Base-by-base conservation (phyloP, 2,888 invertebrate species). In the Stictocephala bisonia region DNA sequence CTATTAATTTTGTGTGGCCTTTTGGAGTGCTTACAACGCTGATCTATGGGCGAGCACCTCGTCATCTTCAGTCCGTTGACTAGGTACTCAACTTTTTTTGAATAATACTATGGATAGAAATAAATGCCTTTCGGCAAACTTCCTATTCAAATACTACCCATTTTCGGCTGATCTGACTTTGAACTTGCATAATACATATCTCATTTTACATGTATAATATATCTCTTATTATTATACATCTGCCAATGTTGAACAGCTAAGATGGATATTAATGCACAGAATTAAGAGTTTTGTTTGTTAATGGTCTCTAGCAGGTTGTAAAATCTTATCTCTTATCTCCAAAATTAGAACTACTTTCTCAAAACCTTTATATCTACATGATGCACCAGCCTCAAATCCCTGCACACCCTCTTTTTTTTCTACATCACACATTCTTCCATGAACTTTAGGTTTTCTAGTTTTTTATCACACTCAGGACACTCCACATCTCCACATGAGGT, bases 51-150 rank as follows among this genome's bases (percentile, higher is more conserved):
- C 27, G 68, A 68, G 1, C 18, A 13, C n/a, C 69, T 53, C 9
- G 69, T 69, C 26, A 69, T 15, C 53, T 69, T 69, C 7, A 69
- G 7, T 13, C 69, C 35, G 9, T 29, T 69, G 20, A 69, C 24
- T 0, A 18, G 1, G 9, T 24, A 69, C 29, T 69, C 69, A 15
- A 69, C 69, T 18, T 24, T 41, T 11, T 67, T 24, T 35, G 27
- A 15, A 20, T 68, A 27, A 68, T 50, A 3, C 51, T 50, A 29
- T 68, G 68, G 4, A 68, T 68, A 1, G 50, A 24, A 20, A 24
- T 53, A 53, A 69, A 69, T 29, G 69, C 69, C 40, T 69, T 69
- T 11, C 22, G n/a, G 40, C 69, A 69, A 3, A 69, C 69, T 53
- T 4, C 31, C 7, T n/a, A 69, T 24, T 69, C 53, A 26, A 22